These are phyloP conservation scores for Dasysyrphus tricinctus DNA, from an alignment of 2,888 invertebrate species.

Conservation along the genomic window DNA sequence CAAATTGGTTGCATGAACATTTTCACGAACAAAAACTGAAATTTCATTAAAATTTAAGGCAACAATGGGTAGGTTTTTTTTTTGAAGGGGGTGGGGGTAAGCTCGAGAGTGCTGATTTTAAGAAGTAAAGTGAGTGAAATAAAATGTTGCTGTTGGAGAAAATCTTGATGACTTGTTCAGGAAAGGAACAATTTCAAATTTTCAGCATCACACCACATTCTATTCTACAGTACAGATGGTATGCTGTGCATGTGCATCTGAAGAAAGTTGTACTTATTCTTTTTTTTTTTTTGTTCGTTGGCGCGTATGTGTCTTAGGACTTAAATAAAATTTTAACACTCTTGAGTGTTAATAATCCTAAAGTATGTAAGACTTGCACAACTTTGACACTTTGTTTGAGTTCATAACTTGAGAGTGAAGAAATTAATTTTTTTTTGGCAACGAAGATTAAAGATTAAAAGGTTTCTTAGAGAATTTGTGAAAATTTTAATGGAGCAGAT, in stretches of 20 bases:
- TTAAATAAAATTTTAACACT: constrained; percentile 27
- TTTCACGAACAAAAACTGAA: constrained; percentile 10
- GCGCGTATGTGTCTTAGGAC: constrained; percentile 6
- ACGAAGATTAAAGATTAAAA: background rate
- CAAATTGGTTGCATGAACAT: constrained; percentile 13
- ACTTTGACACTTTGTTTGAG: constrained; percentile 30
- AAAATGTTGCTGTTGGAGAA: constrained; percentile 17
- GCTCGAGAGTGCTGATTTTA: background rate
- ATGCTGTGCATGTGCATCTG: background rate
- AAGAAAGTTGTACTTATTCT: background rate
- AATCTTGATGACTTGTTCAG: constrained; percentile 12
- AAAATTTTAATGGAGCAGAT: background rate
- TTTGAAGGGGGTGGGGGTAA: background rate
- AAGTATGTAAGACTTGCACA: constrained; percentile 23
- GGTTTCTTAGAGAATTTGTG: background rate
- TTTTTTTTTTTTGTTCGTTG: constrained; percentile 3
- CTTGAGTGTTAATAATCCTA: constrained; percentile 19
- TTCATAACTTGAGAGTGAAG: constrained; percentile 4
- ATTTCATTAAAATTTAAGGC: constrained; percentile 23
- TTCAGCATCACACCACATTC: background rate
- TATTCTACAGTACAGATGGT: background rate
- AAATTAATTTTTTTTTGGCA: background rate
- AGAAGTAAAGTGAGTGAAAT: background rate
- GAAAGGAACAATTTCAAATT: constrained; percentile 20
- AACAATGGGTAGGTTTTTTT: background rate